Conservation (phyloP, 2,113 vertebrate genomes). For the Thinocorus orbignyianus region DNA sequence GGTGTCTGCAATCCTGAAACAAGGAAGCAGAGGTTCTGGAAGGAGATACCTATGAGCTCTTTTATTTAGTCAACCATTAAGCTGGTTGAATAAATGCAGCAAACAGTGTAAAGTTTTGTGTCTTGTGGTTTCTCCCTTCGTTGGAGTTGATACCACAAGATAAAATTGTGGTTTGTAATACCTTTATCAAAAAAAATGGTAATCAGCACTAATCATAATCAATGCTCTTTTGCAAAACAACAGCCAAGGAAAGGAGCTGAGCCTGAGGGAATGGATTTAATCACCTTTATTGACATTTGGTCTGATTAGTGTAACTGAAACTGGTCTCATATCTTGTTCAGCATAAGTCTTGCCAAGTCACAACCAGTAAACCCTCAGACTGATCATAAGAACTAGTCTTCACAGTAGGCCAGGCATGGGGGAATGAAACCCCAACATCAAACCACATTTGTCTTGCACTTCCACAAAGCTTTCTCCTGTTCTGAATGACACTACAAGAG, state of each 20-base stretch:
- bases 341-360: background rate
- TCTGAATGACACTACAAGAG: background rate
- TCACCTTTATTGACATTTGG: background rate
- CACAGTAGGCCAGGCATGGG: background rate
- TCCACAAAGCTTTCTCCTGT: background rate
- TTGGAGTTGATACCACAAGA: background rate
- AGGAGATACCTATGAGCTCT: background rate
- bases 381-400: background rate
- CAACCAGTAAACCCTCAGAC: background rate
- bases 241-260: background rate
- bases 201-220: background rate
- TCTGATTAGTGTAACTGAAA: background rate
- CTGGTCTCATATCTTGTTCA: background rate
- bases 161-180: background rate
- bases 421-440: background rate
- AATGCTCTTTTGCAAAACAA: background rate
- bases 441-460: background rate
- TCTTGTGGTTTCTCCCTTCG: background rate
- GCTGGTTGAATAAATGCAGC: background rate
- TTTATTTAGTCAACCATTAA: background rate
- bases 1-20: constrained; percentile 6
- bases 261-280: background rate
- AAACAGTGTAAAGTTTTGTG: background rate
- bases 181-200: background rate
- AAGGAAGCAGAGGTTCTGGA: background rate